Base-by-base conservation (phyloP, 2,888 invertebrate genomes). In the Leptothorax acervorum region DNA sequence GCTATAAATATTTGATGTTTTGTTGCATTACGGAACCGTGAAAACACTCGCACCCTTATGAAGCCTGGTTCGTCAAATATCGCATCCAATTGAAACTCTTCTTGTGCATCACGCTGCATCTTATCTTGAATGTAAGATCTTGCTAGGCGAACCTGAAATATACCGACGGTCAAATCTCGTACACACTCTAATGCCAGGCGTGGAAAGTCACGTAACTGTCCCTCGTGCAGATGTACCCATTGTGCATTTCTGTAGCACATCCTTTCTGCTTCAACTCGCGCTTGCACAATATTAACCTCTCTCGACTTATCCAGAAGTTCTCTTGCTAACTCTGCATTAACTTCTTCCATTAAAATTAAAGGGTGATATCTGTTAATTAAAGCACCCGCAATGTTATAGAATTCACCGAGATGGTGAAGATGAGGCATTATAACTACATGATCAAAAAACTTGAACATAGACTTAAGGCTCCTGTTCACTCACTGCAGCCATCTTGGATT, bases 361-460 rank as follows among this genome's bases (percentile, higher is more conserved):
- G 28, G 57, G 39, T 57, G 73, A 42, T 60, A 60, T 39, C n/a
- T 57, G 23, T 73, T 73, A 23, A 60, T 73, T 35, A 73, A n/a
- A n/a, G 57, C 73, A n/a, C 57, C 73, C 9, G 73, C 73, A 39
- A 73, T 73, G 5, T 9, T 35, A 73, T 73, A 73, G 53, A 57
- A 68, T n/a, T 68, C 66, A 12, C 45, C n/a, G n/a, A 48, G 45
- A n/a, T 68, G 39, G 4, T 39, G 39, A 39, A 39, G 9, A 45
- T 68, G 45, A 4, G 28, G 28, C 12, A 28, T 23, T 4, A 5
- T 4, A 18, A 68, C n/a, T 5, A 68, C 12, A 5, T n/a, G n/a
- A 28, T 12, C 55, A 4, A 86, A 63, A 9, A 86, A 83, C 57
- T 87, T 86, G 65, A 82, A 91, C 15, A 83, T 85, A n/a, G 75